Base-by-base conservation (phyloP, 2,888 invertebrate genomes). In the Eupithecia tripunctaria region DNA sequence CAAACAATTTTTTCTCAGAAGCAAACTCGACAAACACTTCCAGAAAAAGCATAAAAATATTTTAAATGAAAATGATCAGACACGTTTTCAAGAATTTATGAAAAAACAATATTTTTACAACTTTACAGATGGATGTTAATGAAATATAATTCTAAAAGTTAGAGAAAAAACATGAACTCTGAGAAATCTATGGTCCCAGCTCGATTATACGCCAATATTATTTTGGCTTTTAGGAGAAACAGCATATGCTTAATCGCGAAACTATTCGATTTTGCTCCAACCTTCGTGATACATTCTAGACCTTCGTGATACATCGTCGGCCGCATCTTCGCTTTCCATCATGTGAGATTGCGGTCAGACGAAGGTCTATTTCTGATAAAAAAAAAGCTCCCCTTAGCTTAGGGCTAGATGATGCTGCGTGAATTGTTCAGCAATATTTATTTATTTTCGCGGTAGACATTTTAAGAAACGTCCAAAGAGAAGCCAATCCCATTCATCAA, bases 401-500 rank as follows among this genome's bases (percentile, higher is more conserved):
- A 4, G 14, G 4, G 43, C 43, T 43, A 43, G 5, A n/a, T n/a
- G 8, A 47, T 10, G 10, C n/a, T 47, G 47, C n/a, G 0, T n/a
- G 47, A 47, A 47, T n/a, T n/a, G 10, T n/a, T 10, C 47, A 18
- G 7, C 18, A 18, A 18, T 43, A 8, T 47, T 47, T 43, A 8
- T 47, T 47, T 47, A 21, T 21, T 51, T 47, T 47, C 10, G 51
- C 51, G 25, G 12, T 25, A 21, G 51, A 8, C 1, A 60, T 27
- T 29, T 29, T 29, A 27, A 60, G 60, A 27, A 60, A 27, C 60
- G 29, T 1, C 60, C 60, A 18, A 60, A 27, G 18, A 60, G 56
- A 29, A 62, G 10, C 29, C 27, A 62, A 69, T 71, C 51, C 15
- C 60, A 67, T 67, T 66, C 43, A 69, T 69, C 66, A 63, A 74